Percentiles rank a stretch among this genome's conserved stretches.
phyloP scores from a whole-genome alignment of 2,113 vertebrate species.

The Mastomys coucha region DNA sequence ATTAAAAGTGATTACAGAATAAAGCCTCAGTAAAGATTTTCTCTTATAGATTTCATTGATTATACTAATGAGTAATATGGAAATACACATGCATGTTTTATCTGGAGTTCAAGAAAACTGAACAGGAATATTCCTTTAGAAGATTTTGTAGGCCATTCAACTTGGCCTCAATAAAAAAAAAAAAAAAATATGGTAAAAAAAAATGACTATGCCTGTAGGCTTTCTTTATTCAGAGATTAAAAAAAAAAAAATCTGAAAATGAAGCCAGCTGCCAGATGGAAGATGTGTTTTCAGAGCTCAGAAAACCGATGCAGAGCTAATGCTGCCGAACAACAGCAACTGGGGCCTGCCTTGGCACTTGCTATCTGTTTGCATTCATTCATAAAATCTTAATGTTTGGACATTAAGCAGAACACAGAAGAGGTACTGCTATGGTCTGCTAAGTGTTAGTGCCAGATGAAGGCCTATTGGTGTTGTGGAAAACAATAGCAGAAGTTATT shows the following conservation, averaged over 20 bases:
- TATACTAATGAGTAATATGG: constrained; percentile 6
- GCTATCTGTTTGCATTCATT: constrained; percentile 62
- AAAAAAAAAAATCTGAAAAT: background rate
- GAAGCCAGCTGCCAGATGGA: constrained; percentile 78
- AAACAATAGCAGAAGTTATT: constrained; percentile 22
- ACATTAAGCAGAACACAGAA: constrained; percentile 69
- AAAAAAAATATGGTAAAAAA: constrained; percentile 31
- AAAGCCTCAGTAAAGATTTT: background rate
- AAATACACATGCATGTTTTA: background rate
- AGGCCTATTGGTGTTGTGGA: constrained; percentile 42
- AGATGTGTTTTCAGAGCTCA: constrained; percentile 61
- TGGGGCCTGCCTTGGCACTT: constrained; percentile 13
- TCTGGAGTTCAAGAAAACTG: constrained; percentile 47
- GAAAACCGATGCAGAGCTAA: constrained; percentile 67
- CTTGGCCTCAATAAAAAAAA: constrained; percentile 60
- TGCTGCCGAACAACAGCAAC: constrained; percentile 49
- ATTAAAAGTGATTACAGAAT: constrained; percentile 19
- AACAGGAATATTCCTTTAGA: constrained; percentile 47
- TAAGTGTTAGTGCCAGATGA: constrained; percentile 54
- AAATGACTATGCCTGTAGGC: constrained; percentile 58
- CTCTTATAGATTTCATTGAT: background rate
- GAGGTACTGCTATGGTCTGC: constrained; percentile 46
- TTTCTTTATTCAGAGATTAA: constrained; percentile 49
- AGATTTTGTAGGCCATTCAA: constrained; percentile 43
- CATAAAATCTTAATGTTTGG: constrained; percentile 74